phyloP scores from a whole-genome alignment of 2,797 vertebrate species.

The Peromyscus melanophrys region DNA sequence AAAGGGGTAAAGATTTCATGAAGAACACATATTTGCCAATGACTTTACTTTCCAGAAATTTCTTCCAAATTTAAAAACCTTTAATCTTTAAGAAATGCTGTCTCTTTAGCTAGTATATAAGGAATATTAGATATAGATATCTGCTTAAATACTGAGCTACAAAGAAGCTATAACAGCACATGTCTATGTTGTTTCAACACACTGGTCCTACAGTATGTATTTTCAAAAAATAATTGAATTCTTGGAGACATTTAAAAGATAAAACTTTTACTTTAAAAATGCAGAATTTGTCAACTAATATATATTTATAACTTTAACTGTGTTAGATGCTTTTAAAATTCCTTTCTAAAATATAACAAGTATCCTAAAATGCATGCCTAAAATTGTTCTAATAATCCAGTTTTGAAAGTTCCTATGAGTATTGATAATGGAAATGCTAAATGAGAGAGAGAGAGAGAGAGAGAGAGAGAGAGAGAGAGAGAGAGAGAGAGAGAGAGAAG shows the following conservation, averaged over 20 bases:
- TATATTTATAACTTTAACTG: background rate
- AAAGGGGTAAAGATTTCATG: background rate
- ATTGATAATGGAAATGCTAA: background rate
- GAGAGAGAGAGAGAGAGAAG: background rate
- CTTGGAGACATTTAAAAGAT: background rate
- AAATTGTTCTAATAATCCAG: background rate
- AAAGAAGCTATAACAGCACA: background rate
- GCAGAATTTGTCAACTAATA: background rate
- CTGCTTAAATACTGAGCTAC: background rate
- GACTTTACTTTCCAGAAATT: background rate
- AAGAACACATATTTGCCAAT: background rate
- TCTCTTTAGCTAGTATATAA: background rate
- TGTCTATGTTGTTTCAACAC: background rate
- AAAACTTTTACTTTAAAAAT: background rate
- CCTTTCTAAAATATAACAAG: background rate
- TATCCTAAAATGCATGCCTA: background rate
- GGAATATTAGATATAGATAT: background rate
- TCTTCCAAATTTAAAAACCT: background rate
- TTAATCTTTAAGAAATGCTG: background rate
- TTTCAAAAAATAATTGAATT: background rate
- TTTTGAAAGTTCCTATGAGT: slow-evolving; percentile 33
- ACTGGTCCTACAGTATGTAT: background rate
- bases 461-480: background rate
- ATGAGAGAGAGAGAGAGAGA: background rate
- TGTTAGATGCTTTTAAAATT: background rate